Base-by-base conservation (phyloP, 1,140 invertebrate genomes). In the Tyrophagus putrescentiae region DNA sequence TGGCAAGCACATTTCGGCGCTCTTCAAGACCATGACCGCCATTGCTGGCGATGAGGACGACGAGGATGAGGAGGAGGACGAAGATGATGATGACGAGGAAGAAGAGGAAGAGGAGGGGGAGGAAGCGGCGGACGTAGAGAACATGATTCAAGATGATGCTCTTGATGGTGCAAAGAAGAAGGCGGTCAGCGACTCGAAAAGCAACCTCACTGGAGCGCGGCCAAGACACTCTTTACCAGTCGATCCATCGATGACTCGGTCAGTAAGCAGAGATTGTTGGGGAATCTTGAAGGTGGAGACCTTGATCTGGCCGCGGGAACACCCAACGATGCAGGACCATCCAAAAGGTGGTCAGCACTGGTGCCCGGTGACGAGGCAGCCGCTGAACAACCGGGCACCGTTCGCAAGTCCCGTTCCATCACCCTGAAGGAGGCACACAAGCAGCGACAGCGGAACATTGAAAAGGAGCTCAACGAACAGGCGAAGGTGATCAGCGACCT, bases 401-500 rank as follows among this genome's bases (percentile, higher is more conserved):
- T 48, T 21, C 45, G 31, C 23, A 18, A 48, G 18, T 54, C 50
- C 34, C 7, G 4, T 5, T 53, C 7, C 4, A 53, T 21, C 18
- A 6, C 6, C 21, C 21, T 52, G 48, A 52, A 13, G 32, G 23
- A 78, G 2, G 89, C 93, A 71, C 81, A 88, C 0, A 88, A 87
- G 68, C 84, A 86, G 68, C 79, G 91, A 39, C 88, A 88, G 6
- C 84, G 90, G 68, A 76, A 94, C n/a, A 89, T 96, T 64, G 90
- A 96, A 72, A 88, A 89, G 69, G 90, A 95, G 73, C 94, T 97
- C 87, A 90, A 89, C 67, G 91, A 96, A 72, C 89, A 95, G 72
- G 77, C 87, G 0, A 90, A 89, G 73, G 85, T 93, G 34, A 92
- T 96, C 52, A 90, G 90, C 68, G 91, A 94, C 73, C 75, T 96